Conservation (phyloP, 1,140 invertebrate species). For the Euwallacea fornicatus region DNA sequence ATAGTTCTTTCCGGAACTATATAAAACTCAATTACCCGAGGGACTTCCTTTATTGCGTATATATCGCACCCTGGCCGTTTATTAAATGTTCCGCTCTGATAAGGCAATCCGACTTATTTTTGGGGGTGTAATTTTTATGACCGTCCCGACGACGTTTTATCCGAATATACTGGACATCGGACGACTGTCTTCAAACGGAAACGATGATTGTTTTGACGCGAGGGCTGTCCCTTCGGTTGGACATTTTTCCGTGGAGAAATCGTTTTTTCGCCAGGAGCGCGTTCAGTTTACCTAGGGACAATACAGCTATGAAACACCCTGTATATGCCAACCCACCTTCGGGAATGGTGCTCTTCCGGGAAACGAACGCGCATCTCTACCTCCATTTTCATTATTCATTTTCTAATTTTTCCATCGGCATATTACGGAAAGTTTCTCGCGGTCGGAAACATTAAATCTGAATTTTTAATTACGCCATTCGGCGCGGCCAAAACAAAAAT, state of each 20-base stretch:
- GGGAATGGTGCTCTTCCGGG: too few species aligned
- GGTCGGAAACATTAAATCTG: conserved; percentile 44
- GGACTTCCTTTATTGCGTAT: conserved; percentile 39
- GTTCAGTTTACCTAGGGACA: too few species aligned
- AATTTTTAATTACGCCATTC: conserved; percentile 54
- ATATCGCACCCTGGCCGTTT: conserved; percentile 37
- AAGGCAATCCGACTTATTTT: conserved; percentile 39
- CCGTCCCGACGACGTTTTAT: conserved; percentile 20
- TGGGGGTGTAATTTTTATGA: conserved; percentile 37
- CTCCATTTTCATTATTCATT: conserved; percentile 39
- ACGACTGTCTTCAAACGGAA: too few species aligned
- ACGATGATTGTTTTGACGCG: too few species aligned
- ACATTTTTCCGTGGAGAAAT: too few species aligned
- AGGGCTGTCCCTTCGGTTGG: too few species aligned
- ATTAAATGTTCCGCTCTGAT: conserved; percentile 40
- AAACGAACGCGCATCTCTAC: conserved; percentile 28
- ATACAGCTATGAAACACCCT: too few species aligned
- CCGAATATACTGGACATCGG: not conserved
- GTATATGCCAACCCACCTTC: too few species aligned
- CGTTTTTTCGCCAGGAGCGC: too few species aligned
- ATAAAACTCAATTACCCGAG: conserved; percentile 38
- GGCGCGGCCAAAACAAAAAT: conserved; percentile 49
- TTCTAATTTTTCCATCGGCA: conserved; percentile 40
- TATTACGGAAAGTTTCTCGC: conserved; percentile 41
- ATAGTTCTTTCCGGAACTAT: conserved; percentile 34